Percentiles rank a stretch among this genome's conserved stretches.
These are phyloP conservation scores for Caenorhabditis angaria DNA, from an alignment of 2,888 invertebrate species.

Conservation along the genomic window DNA sequence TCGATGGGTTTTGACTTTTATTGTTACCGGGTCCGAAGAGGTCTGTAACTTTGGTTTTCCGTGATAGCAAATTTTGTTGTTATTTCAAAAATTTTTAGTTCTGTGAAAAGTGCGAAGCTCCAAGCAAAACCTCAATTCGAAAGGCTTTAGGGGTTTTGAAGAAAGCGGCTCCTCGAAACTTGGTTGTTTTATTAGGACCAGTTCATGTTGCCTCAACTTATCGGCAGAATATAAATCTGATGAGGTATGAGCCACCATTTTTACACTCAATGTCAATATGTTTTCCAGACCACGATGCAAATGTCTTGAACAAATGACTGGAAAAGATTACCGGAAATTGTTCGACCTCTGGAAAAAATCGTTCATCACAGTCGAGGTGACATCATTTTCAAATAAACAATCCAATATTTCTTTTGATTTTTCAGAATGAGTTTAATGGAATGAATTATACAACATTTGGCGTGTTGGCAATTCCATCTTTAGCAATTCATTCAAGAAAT, in stretches of 20 bases:
- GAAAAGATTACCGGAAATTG: constrained; percentile 52
- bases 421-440: constrained; percentile 62
- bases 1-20: constrained; percentile 62
- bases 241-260: constrained; percentile 49
- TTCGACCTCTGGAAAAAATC: constrained; percentile 59
- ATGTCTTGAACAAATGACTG: constrained; percentile 61
- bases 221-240: constrained; percentile 61
- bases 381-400: constrained; percentile 3
- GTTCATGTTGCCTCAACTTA: constrained; percentile 68
- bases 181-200: constrained; percentile 67
- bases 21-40: constrained; percentile 68
- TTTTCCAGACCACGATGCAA: constrained; percentile 31
- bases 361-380: constrained; percentile 54
- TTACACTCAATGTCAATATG: neutral
- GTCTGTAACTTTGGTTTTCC: constrained; percentile 18
- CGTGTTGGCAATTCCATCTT: constrained; percentile 61
- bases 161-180: constrained; percentile 55
- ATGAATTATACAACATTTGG: constrained; percentile 61
- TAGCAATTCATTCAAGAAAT: constrained; percentile 64
- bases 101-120: constrained; percentile 61
- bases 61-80: constrained; percentile 1
- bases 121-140: constrained; percentile 54
- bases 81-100: constrained; percentile 34
- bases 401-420: neutral
- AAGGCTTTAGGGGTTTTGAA: constrained; percentile 56